These are phyloP conservation scores for Asteroscopus sphinx DNA, from an alignment of 2,888 invertebrate genomes.

Conservation along the genomic window DNA sequence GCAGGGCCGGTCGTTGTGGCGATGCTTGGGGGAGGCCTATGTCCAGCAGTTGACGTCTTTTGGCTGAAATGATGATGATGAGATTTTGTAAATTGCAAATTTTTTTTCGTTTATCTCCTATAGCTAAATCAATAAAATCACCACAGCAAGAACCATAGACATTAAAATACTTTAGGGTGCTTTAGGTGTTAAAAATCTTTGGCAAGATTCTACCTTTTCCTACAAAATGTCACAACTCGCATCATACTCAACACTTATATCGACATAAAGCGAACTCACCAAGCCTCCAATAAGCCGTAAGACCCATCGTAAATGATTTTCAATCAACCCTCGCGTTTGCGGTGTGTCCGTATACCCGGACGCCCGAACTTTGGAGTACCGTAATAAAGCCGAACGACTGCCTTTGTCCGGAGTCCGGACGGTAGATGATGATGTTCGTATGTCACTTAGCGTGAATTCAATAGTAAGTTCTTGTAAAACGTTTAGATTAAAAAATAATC, in stretches of 20 bases:
- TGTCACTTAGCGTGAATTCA: slow-evolving; percentile 9
- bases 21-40: too few relatives aligned
- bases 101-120: too few relatives aligned
- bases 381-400: slow-evolving; percentile 33
- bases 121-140: too few relatives aligned
- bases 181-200: not conserved
- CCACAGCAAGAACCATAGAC: too few relatives aligned
- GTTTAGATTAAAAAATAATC: not conserved
- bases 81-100: too few relatives aligned
- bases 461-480: not conserved
- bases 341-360: slow-evolving; percentile 14
- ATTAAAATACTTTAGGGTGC: too few relatives aligned
- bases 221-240: not conserved
- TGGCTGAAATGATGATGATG: too few relatives aligned
- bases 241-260: slow-evolving; percentile 1
- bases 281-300: slow-evolving; percentile 14
- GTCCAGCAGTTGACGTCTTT: too few relatives aligned
- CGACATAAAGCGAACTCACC: slow-evolving; percentile 7
- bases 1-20: too few relatives aligned
- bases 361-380: slow-evolving; percentile 21
- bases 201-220: not conserved
- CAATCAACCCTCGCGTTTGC: slow-evolving; percentile 54
- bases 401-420: slow-evolving; percentile 44
- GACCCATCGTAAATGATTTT: slow-evolving; percentile 59
- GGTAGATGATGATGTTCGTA: slow-evolving; percentile 29